A percentile compares a stretch with the other conserved stretches of the same genome.
These are phyloP conservation scores for Leptobrachium ailaonicum DNA, from an alignment of 2,113 vertebrate species.

Conservation along the genomic window DNA sequence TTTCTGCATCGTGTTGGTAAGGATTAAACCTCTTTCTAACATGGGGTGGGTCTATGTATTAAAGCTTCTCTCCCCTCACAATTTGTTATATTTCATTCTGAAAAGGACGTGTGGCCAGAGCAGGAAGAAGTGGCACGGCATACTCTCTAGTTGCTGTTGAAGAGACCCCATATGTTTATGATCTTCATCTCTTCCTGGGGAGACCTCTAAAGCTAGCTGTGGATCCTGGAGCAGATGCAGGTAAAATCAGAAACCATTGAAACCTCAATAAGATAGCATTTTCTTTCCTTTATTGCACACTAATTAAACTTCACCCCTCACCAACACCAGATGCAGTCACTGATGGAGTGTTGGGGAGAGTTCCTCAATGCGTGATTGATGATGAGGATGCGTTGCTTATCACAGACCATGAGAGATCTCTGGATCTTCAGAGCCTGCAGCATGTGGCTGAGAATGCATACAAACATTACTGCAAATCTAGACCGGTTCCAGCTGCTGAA, in stretches of 20 bases:
- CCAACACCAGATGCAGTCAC: slow-evolving; percentile 44
- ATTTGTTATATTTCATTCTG: background rate
- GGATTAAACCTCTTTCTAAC: slow-evolving; percentile 47
- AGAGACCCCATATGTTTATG: slow-evolving; percentile 84
- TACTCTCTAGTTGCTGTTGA: slow-evolving; percentile 88
- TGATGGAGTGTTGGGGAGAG: slow-evolving; percentile 79
- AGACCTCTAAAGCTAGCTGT: slow-evolving; percentile 71
- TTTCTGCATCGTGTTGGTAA: slow-evolving; percentile 94
- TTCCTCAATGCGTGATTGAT: slow-evolving; percentile 88
- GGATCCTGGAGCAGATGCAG: slow-evolving; percentile 60
- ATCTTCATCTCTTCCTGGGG: slow-evolving; percentile 92
- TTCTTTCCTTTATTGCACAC: too few relatives aligned
- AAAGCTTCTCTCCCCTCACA: background rate
- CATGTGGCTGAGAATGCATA: slow-evolving; percentile 82
- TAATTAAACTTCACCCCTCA: background rate
- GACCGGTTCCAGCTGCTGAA: slow-evolving; percentile 80
- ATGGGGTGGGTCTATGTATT: background rate
- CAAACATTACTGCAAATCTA: slow-evolving; percentile 88
- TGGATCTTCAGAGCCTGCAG: slow-evolving; percentile 79
- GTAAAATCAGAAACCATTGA: slow-evolving; percentile 57
- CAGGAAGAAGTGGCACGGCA: slow-evolving; percentile 83
- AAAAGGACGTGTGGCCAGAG: slow-evolving; percentile 88
- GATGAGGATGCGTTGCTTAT: slow-evolving; percentile 81
- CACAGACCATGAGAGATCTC: slow-evolving; percentile 68
- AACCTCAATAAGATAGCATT: background rate